Evolutionary conservation across 2,797 vertebrate genomes (phyloP), one percentile per base, ranked within the genome.

Genomic region (Melanotaenia maccullochi): DNA sequence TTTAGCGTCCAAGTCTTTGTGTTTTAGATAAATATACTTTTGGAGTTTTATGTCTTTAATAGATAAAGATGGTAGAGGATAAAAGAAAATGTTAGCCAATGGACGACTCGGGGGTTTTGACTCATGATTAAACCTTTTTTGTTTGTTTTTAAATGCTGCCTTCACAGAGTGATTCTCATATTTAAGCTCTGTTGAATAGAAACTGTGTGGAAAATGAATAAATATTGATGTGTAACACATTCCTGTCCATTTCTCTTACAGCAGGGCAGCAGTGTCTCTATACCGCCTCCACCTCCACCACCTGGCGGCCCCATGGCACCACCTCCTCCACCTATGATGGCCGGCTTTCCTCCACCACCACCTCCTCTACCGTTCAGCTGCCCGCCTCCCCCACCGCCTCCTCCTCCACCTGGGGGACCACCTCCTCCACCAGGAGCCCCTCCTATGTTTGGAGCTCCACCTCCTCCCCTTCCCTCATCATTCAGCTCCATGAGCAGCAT

Each of bases 361-460:
- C 94, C 96, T 3, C 96, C 95, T 22, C 94, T 95, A 6, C 95
- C 96, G 6, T 95, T 95, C 60, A 96, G 94, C 9, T 93, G 96
- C 5, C 90, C 96, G 0, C 93, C 96, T 25, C 95, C 96, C 1
- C 96, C 96, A 0, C 96, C 96, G 13, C 94, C 96, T 5, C 96
- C 96, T 6, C 93, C 93, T 44, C 92, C 90, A 0, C 93, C 93
- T 0, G 94, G 93, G 0, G 92, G 54, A 1, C 94, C 97, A 0
- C 94, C 96, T 51, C 95, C 96, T 9, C 97, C 96, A 0, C 96
- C 96, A 2, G 94, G 94, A 49, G 94, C 92, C 5, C 89, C 96
- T 84, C 75, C 97, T 84, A 54, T 97, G 85, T 77, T 97, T 83
- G 96, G 95, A 32, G 93, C 91, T 49, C 96, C 94, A 1, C 96